Percentiles rank a stretch among this genome's conserved stretches.
Evolutionary conservation across 2,113 vertebrate species (phyloP).

Genomic region (Sturnus vulgaris): DNA sequence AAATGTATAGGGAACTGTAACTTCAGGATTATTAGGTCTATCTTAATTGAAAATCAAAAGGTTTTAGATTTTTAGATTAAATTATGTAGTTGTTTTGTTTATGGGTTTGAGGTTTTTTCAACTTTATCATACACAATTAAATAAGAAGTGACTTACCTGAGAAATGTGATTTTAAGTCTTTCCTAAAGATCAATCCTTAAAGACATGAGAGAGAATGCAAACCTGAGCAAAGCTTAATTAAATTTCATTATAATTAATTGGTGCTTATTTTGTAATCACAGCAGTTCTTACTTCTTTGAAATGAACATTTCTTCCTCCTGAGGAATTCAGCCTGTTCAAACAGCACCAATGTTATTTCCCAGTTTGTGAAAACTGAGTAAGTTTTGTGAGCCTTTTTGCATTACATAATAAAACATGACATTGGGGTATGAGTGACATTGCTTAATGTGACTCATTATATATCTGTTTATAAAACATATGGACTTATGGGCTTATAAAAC

Average conservation of each 20-base stretch:
- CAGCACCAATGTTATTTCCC: not conserved
- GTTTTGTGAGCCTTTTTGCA: not conserved
- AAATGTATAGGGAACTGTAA: not conserved
- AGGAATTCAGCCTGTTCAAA: not conserved
- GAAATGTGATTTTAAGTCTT: not conserved
- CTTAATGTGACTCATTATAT: not conserved
- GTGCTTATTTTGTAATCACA: not conserved
- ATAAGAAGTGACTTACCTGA: not conserved
- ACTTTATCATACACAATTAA: not conserved
- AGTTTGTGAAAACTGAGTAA: not conserved
- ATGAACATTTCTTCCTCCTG: not conserved
- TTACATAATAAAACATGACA: not conserved
- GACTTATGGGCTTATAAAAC: not conserved
- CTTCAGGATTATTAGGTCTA: not conserved
- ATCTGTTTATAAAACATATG: not conserved
- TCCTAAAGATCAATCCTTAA: not conserved
- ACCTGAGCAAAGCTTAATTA: not conserved
- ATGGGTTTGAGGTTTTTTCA: accelerated
- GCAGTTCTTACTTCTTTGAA: not conserved
- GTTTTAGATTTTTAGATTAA: not conserved
- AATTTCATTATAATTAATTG: not conserved
- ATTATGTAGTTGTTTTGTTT: not conserved
- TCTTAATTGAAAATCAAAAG: not conserved
- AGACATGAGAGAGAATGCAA: not conserved
- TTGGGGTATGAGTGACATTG: not conserved